Conservation (phyloP, 1,140 invertebrate species). For the Liolophura sinensis region DNA sequence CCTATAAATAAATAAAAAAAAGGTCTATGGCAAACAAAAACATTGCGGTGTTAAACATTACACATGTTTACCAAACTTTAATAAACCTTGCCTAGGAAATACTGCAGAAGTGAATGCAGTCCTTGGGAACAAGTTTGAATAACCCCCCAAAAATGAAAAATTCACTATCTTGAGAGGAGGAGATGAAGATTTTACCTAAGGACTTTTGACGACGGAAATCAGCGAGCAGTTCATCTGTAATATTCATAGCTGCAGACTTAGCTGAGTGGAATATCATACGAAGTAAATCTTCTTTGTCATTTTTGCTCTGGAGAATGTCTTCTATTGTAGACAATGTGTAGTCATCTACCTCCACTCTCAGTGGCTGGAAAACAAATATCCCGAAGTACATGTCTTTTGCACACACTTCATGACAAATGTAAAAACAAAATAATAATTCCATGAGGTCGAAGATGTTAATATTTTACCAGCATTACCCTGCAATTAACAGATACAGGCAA, state of each 20-base stretch:
- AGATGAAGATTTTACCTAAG: slow-evolving; percentile 59
- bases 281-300: slow-evolving; percentile 88
- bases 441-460: no score
- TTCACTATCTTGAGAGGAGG: not conserved
- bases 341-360: slow-evolving; percentile 68
- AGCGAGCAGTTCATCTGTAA: slow-evolving; percentile 81
- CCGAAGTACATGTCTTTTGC: no score
- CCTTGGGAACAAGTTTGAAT: not conserved
- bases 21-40: not conserved
- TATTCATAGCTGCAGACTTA: slow-evolving; percentile 79
- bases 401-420: no score
- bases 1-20: no score
- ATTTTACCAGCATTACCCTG: no score
- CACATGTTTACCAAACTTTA: not conserved
- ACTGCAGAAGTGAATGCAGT: not conserved
- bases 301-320: slow-evolving; percentile 77
- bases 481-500: no score
- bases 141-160: not conserved
- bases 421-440: no score
- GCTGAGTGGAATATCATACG: slow-evolving; percentile 87
- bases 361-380: slow-evolving; percentile 66
- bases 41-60: not conserved
- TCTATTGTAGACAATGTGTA: slow-evolving; percentile 39
- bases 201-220: slow-evolving; percentile 90
- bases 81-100: not conserved